Evolutionary conservation across 2,888 invertebrate genomes (phyloP).

Genomic region (Siphlonurus alternatus): DNA sequence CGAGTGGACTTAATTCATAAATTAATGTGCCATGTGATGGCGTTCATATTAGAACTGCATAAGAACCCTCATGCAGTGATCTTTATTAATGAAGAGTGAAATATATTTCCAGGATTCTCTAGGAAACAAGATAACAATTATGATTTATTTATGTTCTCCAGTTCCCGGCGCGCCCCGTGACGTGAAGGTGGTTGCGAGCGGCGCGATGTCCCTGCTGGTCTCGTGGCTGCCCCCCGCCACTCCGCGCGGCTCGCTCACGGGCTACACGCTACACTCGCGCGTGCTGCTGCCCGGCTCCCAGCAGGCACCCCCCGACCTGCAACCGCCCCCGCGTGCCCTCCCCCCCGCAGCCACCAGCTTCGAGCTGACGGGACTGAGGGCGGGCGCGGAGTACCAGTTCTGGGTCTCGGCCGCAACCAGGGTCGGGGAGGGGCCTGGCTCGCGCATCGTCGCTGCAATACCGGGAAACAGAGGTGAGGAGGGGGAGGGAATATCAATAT

Average conservation of each 20-base stretch:
- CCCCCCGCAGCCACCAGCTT: slow-evolving; percentile 44
- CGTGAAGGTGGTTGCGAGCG: slow-evolving; percentile 61
- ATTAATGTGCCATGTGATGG: too few relatives aligned
- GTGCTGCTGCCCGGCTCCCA: not conserved
- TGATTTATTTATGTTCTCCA: too few relatives aligned
- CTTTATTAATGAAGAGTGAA: too few relatives aligned
- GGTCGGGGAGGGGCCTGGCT: slow-evolving; percentile 60
- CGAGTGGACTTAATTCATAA: too few relatives aligned
- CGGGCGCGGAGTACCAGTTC: slow-evolving; percentile 57
- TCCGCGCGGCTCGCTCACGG: slow-evolving; percentile 7
- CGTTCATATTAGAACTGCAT: too few relatives aligned
- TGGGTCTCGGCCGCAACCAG: slow-evolving; percentile 63
- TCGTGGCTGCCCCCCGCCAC: slow-evolving; percentile 45
- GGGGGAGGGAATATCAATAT: not conserved
- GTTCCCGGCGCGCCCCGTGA: slow-evolving; percentile 64
- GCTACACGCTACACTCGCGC: slow-evolving; percentile 6
- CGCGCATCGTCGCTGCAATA: slow-evolving; percentile 46
- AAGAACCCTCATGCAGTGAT: too few relatives aligned
- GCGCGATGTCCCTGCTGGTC: slow-evolving; percentile 53
- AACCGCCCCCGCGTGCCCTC: slow-evolving; percentile 29
- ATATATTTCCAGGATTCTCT: too few relatives aligned
- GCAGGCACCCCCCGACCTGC: not conserved
- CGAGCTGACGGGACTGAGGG: slow-evolving; percentile 48
- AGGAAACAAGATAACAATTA: too few relatives aligned
- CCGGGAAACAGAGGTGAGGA: slow-evolving; percentile 39